Base-by-base conservation (phyloP, 2,113 vertebrate species). In the Podarcis muralis region DNA sequence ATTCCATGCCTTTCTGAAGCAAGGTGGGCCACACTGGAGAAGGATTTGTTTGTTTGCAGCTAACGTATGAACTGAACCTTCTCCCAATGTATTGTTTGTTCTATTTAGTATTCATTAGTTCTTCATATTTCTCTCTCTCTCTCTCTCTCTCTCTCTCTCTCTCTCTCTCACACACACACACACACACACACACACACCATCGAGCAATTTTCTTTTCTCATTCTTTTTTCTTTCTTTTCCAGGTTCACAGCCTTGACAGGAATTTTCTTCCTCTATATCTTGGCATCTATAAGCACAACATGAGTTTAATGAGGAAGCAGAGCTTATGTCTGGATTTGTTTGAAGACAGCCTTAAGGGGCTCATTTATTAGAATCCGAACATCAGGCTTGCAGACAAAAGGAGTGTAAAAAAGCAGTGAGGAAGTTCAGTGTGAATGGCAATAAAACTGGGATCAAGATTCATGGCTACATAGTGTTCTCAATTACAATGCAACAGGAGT, bases 201-300 rank as follows among this genome's bases (percentile, higher is more conserved):
- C 48, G 7, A 40, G 25, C 72, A 62, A 81, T 62, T 30, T 35
- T 59, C 12, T n/a, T 72, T 74, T 5, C 57, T 16, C 7, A 40
- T 40, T 74, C 23, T 43, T 83, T 3, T 30, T 30, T 69, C n/a
- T n/a, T n/a, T 35, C 25, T 59, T 72, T 76, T 53, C 84, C 66
- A 87, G 40, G 88, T 83, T 91, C 71, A 83, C n/a, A 93, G 83
- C 48, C 85, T 62, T 53, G 32, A 88, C 5, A 66, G 65, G 66
- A 92, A 66, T 88, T 90, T 84, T 76, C 27, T 91, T 3, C 78
- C 75, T 71, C 93, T 86, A 25, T 90, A 30, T 82, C 74, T 71
- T 40, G 71, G 30, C 18, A 90, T 78, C 76, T 75, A 53, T 16
- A 88, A 92, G 43, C 13, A 68, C 71, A 66, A 57, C 1, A 0